Base-by-base conservation (phyloP, 2,888 invertebrate genomes). In the Julus scandinavius region DNA sequence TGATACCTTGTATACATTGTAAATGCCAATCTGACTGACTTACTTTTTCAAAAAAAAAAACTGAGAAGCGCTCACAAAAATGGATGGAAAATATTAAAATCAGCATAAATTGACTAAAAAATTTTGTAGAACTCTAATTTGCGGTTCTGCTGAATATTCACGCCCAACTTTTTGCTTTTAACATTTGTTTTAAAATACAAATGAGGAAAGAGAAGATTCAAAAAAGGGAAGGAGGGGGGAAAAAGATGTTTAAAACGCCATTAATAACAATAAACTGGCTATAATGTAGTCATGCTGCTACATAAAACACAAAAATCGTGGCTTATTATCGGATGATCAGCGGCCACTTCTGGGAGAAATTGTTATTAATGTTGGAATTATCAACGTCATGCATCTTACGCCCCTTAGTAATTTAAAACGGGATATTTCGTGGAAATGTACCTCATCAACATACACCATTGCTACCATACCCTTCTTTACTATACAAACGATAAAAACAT, bases 291-390 rank as follows among this genome's bases (percentile, higher is more conserved):
- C n/a, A n/a, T 20, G 63, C 63, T 5, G 20, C 29, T 72, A 11
- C 72, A 72, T 72, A 72, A 72, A 72, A 72, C 11, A 72, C 29
- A 72, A n/a, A 29, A 72, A 72, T 72, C 72, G 72, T 72, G 72
- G 72, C 72, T 72, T 72, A 0, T 72, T n/a, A 29, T 72, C 72
- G 72, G 29, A 72, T 72, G 7, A 29, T 58, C n/a, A 58, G 13
- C 5, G n/a, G 7, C 17, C 13, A 58, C 72, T 29, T 72, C 11
- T 11, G 29, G 72, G 29, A 29, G 72, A n/a, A 11, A 29, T 29
- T 29, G n/a, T 72, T 72, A 72, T 72, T 72, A 72, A 72, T 72
- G 72, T 2, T 29, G 72, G 11, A n/a, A 29, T 72, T 72, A 72
- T 72, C 72, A 72, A 63, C n/a, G n/a, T 5, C 63, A 63, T 20